A percentile compares a stretch with the other conserved stretches of the same genome.
These are phyloP conservation scores for Zhengitettix transpicula DNA, from an alignment of 2,888 invertebrate species.

Conservation along the genomic window DNA sequence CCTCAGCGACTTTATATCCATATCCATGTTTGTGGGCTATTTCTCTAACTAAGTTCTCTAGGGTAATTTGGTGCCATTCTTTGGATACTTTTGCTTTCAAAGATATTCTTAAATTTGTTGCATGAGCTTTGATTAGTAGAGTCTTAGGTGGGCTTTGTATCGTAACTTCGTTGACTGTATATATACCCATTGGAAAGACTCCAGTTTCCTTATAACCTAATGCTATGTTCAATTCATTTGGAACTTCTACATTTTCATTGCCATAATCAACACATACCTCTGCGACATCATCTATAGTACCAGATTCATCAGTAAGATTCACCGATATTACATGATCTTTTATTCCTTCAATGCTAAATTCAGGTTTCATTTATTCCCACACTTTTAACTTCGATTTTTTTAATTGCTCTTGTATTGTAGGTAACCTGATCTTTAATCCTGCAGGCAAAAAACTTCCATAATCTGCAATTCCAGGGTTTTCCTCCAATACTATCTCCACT, in stretches of 20 bases:
- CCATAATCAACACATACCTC: slow-evolving; percentile 1
- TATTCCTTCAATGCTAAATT: not conserved
- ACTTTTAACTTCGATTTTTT: not conserved
- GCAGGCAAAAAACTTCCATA: not conserved
- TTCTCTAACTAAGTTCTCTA: too few relatives aligned
- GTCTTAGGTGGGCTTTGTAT: too few relatives aligned
- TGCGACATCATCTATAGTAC: not conserved
- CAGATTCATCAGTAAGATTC: not conserved
- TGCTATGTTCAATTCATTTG: slow-evolving; percentile 1
- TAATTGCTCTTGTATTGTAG: not conserved
- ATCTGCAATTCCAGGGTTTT: not conserved
- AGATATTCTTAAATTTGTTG: too few relatives aligned
- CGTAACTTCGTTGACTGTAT: too few relatives aligned
- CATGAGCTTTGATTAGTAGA: too few relatives aligned
- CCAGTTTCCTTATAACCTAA: slow-evolving; percentile 1
- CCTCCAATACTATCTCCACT: not conserved
- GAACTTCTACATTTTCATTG: not conserved
- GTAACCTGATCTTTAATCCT: not conserved
- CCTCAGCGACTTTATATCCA: too few relatives aligned
- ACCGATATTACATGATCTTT: not conserved
- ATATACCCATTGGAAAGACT: not conserved
- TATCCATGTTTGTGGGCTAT: too few relatives aligned
- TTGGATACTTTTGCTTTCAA: too few relatives aligned
- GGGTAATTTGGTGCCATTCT: too few relatives aligned
- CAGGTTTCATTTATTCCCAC: not conserved